A percentile compares a stretch with the other conserved stretches of the same genome.
Evolutionary conservation across 2,797 vertebrate species (phyloP).

Genomic region (Pithecia hirsuta): DNA sequence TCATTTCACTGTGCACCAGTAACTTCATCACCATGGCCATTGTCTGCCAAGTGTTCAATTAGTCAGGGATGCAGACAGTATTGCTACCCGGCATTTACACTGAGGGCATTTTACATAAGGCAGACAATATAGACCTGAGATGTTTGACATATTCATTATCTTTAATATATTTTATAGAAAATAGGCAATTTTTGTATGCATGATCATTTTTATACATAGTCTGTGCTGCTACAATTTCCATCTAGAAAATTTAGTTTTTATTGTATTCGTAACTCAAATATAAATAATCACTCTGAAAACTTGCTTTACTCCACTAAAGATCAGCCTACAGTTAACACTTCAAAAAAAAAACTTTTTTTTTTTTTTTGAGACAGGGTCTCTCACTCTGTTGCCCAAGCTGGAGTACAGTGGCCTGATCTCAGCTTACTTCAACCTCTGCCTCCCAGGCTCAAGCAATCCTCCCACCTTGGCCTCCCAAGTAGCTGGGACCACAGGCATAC

Average conservation of each 20-base stretch:
- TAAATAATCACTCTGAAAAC: slow-evolving; percentile 10
- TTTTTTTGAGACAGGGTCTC: not conserved
- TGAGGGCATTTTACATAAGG: not conserved
- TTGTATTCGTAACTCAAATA: not conserved
- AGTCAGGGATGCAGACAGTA: not conserved
- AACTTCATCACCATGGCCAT: not conserved
- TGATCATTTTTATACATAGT: not conserved
- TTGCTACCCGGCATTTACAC: not conserved
- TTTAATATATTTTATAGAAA: not conserved
- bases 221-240: not conserved
- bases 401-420: not conserved
- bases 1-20: not conserved
- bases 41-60: not conserved
- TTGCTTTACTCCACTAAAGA: not conserved
- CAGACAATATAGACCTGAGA: not conserved
- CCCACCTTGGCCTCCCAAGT: not conserved
- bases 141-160: not conserved
- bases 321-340: not conserved
- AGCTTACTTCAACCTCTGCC: not conserved
- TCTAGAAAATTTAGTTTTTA: not conserved
- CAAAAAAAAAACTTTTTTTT: too few relatives aligned
- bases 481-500: not conserved
- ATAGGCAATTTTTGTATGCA: slow-evolving; percentile 23
- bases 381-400: not conserved
- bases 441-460: not conserved